Conservation (phyloP, 2,797 vertebrate genomes). For the Esox lucius region DNA sequence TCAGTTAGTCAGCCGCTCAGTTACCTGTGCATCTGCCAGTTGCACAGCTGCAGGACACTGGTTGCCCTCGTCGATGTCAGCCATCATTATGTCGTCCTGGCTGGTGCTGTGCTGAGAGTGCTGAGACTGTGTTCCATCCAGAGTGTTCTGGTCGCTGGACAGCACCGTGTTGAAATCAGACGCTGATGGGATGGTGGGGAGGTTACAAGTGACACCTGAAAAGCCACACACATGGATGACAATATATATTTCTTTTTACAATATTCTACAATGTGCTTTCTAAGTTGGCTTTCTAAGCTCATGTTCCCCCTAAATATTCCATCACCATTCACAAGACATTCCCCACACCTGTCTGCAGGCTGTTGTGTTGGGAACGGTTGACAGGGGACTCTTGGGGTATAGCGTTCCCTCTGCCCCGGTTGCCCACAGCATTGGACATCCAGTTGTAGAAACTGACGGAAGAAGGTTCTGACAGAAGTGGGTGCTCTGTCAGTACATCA, state of each 20-base stretch:
- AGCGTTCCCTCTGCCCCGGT: slow-evolving; percentile 78
- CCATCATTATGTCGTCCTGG: slow-evolving; percentile 85
- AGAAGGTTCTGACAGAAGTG: slow-evolving; percentile 91
- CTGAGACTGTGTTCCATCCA: slow-evolving; percentile 94
- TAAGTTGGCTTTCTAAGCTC: background rate
- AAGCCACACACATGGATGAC: background rate
- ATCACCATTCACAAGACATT: background rate
- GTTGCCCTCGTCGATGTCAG: slow-evolving; percentile 90
- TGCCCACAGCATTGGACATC: slow-evolving; percentile 98
- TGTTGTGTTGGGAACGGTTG: slow-evolving; percentile 88
- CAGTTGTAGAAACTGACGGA: slow-evolving; percentile 99
- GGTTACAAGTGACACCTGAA: slow-evolving; percentile 83
- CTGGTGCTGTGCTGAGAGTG: slow-evolving; percentile 96
- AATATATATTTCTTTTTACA: background rate
- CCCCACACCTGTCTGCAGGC: slow-evolving; percentile 87
- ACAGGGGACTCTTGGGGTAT: slow-evolving; percentile 84
- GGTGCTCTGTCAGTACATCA: slow-evolving; percentile 93
- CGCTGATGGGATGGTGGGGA: slow-evolving; percentile 95
- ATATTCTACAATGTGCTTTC: background rate
- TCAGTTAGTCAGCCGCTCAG: slow-evolving; percentile 12
- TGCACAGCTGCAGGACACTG: slow-evolving; percentile 96
- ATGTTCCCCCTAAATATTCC: background rate
- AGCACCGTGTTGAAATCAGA: slow-evolving; percentile 96
- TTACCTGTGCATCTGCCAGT: slow-evolving; percentile 95
- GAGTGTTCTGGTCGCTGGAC: slow-evolving; percentile 96